These are phyloP conservation scores for Liasis olivaceus DNA, from an alignment of 2,797 vertebrate species.

Conservation along the genomic window DNA sequence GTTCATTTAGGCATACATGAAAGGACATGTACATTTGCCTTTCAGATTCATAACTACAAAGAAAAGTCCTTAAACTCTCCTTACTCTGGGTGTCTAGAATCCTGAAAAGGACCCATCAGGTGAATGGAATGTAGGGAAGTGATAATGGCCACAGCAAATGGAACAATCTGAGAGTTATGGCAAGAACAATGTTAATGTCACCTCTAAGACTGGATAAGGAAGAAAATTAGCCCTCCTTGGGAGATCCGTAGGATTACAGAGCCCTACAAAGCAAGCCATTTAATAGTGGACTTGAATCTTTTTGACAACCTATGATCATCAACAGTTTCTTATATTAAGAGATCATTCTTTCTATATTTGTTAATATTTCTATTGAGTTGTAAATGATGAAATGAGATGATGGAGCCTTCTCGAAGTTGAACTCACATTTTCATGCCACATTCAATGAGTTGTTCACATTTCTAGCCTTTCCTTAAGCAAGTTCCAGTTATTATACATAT, in stretches of 20 bases:
- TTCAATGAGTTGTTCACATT: background rate
- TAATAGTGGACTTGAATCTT: background rate
- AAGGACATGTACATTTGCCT: background rate
- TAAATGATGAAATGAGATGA: background rate
- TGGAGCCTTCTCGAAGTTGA: background rate
- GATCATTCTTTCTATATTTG: background rate
- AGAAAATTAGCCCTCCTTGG: background rate
- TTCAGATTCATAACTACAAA: background rate
- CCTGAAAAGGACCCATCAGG: no score
- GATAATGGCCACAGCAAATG: background rate
- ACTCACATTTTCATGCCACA: background rate
- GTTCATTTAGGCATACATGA: background rate
- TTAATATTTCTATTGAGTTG: background rate
- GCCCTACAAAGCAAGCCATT: background rate
- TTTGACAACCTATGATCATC: background rate
- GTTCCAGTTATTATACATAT: background rate
- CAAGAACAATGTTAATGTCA: background rate
- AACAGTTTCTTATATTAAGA: background rate
- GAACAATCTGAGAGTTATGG: background rate
- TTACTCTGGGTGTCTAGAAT: background rate
- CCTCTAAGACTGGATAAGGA: background rate
- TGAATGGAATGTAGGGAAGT: background rate
- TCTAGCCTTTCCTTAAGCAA: background rate
- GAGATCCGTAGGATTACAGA: background rate
- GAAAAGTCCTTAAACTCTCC: background rate